phyloP scores from a whole-genome alignment of 2,888 invertebrate species.

The Xestia ashworthii region DNA sequence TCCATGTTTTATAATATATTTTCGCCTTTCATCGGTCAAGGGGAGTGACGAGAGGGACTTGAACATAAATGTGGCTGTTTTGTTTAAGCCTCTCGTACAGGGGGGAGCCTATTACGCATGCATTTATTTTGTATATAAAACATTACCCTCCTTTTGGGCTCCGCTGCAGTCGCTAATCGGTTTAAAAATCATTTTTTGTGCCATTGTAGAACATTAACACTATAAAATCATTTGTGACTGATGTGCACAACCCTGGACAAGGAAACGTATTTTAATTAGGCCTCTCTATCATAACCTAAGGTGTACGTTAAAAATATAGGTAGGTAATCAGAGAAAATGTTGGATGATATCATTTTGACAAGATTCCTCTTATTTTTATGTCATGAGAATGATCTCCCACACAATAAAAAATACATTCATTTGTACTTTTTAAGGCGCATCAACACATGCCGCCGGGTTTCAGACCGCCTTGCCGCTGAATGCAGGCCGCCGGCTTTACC shows the following conservation, averaged over 20 bases:
- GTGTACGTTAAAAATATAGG: background rate
- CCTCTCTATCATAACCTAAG: background rate
- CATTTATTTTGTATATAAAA: background rate
- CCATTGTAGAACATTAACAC: background rate
- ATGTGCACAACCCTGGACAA: background rate
- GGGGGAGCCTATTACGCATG: background rate
- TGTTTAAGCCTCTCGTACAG: background rate
- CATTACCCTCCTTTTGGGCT: background rate
- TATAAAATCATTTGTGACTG: constrained; percentile 11
- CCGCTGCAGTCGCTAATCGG: background rate
- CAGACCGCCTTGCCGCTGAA: too few relatives aligned
- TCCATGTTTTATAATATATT: too few relatives aligned
- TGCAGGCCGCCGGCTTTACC: too few relatives aligned
- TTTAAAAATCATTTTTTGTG: background rate
- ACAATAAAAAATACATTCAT: background rate
- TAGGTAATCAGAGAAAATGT: background rate
- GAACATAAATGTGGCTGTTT: background rate
- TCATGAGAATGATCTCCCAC: background rate
- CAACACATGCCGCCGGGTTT: too few relatives aligned
- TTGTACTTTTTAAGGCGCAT: too few relatives aligned
- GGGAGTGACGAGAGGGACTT: too few relatives aligned
- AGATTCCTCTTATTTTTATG: background rate
- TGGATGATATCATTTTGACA: background rate
- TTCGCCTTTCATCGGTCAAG: background rate
- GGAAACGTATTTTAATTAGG: constrained; percentile 7